Evolutionary conservation across 2,797 vertebrate genomes (phyloP).

Genomic region (Oryzias sinensis): DNA sequence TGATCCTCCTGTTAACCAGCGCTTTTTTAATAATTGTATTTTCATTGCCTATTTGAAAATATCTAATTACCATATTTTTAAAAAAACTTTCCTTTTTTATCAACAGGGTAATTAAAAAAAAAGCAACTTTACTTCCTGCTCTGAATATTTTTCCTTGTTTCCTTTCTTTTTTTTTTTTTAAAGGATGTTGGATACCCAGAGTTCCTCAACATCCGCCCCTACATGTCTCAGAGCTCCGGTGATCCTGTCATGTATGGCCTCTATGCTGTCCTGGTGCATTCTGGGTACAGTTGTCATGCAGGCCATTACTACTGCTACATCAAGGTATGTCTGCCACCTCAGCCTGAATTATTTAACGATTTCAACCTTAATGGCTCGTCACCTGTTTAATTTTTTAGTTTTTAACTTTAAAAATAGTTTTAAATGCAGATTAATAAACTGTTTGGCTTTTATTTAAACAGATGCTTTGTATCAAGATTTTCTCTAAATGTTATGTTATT

Average conservation of each 20-base stretch:
- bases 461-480: not conserved
- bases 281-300: constrained; percentile 92
- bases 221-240: constrained; percentile 90
- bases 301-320: constrained; percentile 97
- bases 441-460: too few species aligned
- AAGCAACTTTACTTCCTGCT: too few species aligned
- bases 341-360: not conserved
- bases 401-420: too few species aligned
- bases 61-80: too few species aligned
- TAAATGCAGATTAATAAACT: too few species aligned
- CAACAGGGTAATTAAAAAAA: too few species aligned
- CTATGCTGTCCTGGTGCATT: constrained; percentile 94
- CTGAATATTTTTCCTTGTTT: not conserved
- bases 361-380: not conserved
- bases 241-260: constrained; percentile 89
- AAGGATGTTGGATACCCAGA: constrained; percentile 95
- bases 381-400: not conserved
- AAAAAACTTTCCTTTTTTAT: too few species aligned
- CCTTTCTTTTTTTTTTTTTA: not conserved
- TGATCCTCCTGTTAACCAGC: too few species aligned
- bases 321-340: constrained; percentile 76
- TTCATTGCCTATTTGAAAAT: too few species aligned
- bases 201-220: constrained; percentile 91
- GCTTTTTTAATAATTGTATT: too few species aligned
- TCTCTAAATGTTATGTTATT: not conserved